These are phyloP conservation scores for Lineus longissimus DNA, from an alignment of 1,140 invertebrate species.

Conservation along the genomic window DNA sequence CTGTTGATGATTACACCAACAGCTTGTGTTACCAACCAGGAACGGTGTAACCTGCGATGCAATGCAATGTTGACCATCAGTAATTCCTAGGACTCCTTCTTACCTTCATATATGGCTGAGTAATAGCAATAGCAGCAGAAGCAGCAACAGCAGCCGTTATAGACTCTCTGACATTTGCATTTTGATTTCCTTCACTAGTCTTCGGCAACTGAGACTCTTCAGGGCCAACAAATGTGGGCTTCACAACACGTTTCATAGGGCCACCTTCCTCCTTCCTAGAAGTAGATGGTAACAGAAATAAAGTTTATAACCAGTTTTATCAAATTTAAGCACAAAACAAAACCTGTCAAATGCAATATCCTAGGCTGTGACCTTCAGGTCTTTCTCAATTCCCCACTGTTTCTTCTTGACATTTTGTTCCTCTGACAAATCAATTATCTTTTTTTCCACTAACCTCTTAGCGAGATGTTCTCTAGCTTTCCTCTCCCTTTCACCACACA, in stretches of 20 bases:
- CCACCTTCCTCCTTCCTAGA: conserved; percentile 10
- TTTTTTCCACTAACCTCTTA: too few species aligned
- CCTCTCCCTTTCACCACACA: too few species aligned
- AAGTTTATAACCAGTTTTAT: neutral
- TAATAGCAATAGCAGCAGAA: conserved; percentile 9
- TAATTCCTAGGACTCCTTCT: too few species aligned
- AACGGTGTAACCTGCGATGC: too few species aligned
- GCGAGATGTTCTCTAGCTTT: too few species aligned
- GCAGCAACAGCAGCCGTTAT: conserved; percentile 14
- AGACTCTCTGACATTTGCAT: neutral
- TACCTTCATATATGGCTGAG: conserved; percentile 18
- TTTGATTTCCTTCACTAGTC: neutral
- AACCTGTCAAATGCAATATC: neutral
- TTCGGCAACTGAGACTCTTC: neutral
- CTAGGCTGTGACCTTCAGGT: neutral
- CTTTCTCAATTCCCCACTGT: neutral
- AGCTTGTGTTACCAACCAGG: too few species aligned
- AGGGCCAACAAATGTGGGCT: conserved; percentile 9
- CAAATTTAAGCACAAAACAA: neutral
- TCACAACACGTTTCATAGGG: conserved; percentile 12
- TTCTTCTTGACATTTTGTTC: neutral
- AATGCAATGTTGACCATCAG: too few species aligned
- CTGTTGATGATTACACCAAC: too few species aligned
- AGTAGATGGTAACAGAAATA: neutral
- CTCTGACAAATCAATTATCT: too few species aligned